Percentiles rank a stretch among this genome's conserved stretches.
phyloP scores from a whole-genome alignment of 2,888 invertebrate genomes.

The Argyresthia goedartella region DNA sequence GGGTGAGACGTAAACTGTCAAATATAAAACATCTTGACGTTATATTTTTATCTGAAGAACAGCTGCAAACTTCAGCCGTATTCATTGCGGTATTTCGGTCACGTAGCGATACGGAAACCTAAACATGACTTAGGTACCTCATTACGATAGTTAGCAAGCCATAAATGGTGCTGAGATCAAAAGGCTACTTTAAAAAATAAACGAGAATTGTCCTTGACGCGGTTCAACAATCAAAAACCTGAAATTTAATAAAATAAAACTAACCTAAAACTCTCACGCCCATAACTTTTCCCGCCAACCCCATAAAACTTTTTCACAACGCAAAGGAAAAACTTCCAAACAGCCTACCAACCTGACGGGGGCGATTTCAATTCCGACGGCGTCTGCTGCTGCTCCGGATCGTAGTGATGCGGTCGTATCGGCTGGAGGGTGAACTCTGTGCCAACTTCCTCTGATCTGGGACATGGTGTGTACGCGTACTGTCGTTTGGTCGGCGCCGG shows the following conservation, averaged over 20 bases:
- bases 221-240: not conserved
- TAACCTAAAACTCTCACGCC: not conserved
- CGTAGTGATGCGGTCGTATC: conserved; percentile 27
- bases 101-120: no score
- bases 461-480: conserved; percentile 64
- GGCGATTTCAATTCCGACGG: conserved; percentile 41
- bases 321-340: conserved; percentile 5
- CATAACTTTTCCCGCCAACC: conserved; percentile 4
- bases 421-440: conserved; percentile 56
- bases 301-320: conserved; percentile 9
- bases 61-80: no score
- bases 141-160: no score
- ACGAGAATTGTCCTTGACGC: no score
- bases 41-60: no score
- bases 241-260: not conserved
- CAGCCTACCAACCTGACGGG: conserved; percentile 30
- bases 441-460: conserved; percentile 64
- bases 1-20: no score
- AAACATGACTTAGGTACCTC: no score
- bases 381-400: conserved; percentile 24
- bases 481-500: conserved; percentile 59
- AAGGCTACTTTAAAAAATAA: no score
- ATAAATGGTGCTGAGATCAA: no score
- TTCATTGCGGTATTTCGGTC: no score
- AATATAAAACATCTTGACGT: no score